These are phyloP conservation scores for Enteromius afrohamiltoni DNA, from an alignment of 2,797 vertebrate genomes.

Conservation along the genomic window DNA sequence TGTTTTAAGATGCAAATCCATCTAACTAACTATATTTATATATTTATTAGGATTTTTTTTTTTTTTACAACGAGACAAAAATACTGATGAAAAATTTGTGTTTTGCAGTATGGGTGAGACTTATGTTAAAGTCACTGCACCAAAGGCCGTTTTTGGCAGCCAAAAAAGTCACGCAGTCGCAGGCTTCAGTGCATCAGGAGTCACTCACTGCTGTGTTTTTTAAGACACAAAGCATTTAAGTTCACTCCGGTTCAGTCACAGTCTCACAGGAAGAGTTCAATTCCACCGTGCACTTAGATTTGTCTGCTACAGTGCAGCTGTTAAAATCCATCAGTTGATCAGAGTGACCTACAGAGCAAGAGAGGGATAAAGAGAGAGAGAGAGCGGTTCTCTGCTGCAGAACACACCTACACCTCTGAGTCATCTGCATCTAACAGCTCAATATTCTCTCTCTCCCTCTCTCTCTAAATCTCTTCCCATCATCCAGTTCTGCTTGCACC, in stretches of 20 bases:
- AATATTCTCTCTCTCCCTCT: conserved; percentile 48
- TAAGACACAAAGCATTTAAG: conserved; percentile 14
- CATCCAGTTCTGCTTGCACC: conserved; percentile 37
- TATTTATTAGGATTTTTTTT: neutral
- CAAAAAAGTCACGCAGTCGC: neutral
- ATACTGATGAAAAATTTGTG: neutral
- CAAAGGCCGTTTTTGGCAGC: conserved; percentile 1
- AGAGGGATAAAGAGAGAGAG: conserved; percentile 18
- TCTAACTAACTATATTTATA: too few relatives aligned
- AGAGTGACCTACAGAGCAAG: conserved; percentile 37
- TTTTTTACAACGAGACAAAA: neutral
- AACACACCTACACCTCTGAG: conserved; percentile 64
- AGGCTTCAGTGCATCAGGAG: conserved; percentile 7
- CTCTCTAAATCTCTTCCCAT: conserved; percentile 41
- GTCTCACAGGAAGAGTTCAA: conserved; percentile 39
- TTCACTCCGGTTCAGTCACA: conserved; percentile 31
- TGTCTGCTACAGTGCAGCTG: conserved; percentile 41
- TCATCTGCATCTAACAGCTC: conserved; percentile 60
- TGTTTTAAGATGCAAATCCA: neutral
- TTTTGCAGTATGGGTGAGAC: neutral
- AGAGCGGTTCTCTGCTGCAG: conserved; percentile 51
- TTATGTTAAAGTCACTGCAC: neutral
- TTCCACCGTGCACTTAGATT: conserved; percentile 43
- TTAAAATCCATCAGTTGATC: conserved; percentile 55
- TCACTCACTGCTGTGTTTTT: conserved; percentile 24